Evolutionary conservation across 2,797 vertebrate species (phyloP), one percentile per base, ranked within the genome.

Genomic region (Poliocrania exsul): DNA sequence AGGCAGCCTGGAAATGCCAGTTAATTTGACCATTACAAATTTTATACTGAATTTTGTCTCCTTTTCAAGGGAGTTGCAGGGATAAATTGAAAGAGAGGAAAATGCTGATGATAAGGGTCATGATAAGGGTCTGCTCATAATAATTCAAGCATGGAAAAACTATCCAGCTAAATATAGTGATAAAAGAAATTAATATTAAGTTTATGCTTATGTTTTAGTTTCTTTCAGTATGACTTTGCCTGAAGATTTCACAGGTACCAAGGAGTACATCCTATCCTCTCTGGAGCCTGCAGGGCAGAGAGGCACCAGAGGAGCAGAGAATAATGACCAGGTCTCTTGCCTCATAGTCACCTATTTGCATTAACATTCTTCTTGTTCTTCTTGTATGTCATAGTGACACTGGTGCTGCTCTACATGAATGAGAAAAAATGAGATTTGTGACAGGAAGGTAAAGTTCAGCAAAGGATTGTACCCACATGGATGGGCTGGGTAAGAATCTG

Each of bases 1-100:
- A 95, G 67, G 53, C 80, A 94, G 62, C 49, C 56, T 88, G 85
- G 79, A 88, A 86, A 51, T 91, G 61, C 33, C 83, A 88, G 21
- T 75, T 73, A 87, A 65, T 87, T 92, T 66, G 40, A 10, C 69
- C 61, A 37, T 53, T 83, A 19, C 5, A 24, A 31, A 60, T 72
- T 69, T 75, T 38, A 57, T 35, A 13, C 37, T 44, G 10, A 49
- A 66, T 77, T 72, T 75, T 81, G 3, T 29, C 37, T 64, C 28
- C 6, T 47, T 80, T 90, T 80, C 8, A 38, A 33, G 6, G 20
- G 17, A 51, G 16, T 24, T 90, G 25, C 35, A 58, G 50, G 28
- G 11, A 20, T 50, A 26, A 58, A 90, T 8, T 38, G 50, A 26
- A 40, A 78, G 37, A 61, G 2, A 31, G 23, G 42, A 3, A 71